Evolutionary conservation across 37 sponge, comb jelly and placozoan genomes (phyloP), one percentile per base, ranked within the genome.

Genomic region (Halisarca cf. caerulea): DNA sequence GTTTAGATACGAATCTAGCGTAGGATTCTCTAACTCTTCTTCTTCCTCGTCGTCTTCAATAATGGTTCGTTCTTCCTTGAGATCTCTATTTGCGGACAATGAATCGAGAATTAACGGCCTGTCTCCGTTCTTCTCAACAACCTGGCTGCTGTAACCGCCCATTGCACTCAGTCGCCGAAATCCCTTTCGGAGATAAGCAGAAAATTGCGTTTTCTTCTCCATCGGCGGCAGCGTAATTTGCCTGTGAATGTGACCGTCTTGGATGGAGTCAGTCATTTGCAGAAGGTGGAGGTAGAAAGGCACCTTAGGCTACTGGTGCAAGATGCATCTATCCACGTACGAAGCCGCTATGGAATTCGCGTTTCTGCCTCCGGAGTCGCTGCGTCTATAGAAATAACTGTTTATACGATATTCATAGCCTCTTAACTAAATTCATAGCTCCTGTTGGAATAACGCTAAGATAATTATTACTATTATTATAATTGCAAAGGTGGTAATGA

Each of bases 1-100:
- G 11, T 43, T 34, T 6, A 92, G 77, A 28, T 59, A 89, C 3
- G 27, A 40, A 20, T 89, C 90, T 47, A 89, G 25, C 38, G 45
- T 2, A 3, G 24, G n/a, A 14, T 6, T 41, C 20, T 36, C 42
- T 44, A 20, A 42, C 36, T 38, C 44, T 39, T 74, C 42, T 14
- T 21, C 1, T 9, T 9, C 42, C 41, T 74, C 42, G 18, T 8
- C 18, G 51, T 14, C 51, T 14, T 47, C 51, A 47, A 14, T 6
- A 14, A 14, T 11, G 51, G 6, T 11, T 14, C 11, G 6, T 11
- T 47, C 51, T 47, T 47, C 51, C 51, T 11, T 11, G 51, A 6
- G 9, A 6, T 47, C 51, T 11, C 51, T 47, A 14, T 47, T 47
- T 14, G 51, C 51, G 6, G 51, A 11, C 11, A 47, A 47, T 11